A percentile compares a stretch with the other conserved stretches of the same genome.
Evolutionary conservation across 2,113 vertebrate genomes (phyloP).

Genomic region (Hemiprocne comata): DNA sequence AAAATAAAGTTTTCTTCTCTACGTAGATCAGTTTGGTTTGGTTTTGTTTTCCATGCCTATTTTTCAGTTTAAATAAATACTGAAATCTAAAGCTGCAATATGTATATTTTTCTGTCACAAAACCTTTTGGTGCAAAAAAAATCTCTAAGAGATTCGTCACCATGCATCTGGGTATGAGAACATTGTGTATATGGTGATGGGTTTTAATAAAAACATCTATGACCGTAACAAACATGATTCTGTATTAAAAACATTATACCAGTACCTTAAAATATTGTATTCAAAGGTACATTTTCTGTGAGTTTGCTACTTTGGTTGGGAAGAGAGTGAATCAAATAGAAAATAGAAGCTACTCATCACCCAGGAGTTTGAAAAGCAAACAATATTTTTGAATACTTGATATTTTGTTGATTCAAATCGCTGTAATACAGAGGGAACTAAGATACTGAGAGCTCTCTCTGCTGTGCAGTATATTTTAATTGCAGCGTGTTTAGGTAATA

Average conservation of each 20-base stretch:
- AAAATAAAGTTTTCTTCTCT: background rate
- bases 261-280: background rate
- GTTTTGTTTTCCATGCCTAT: background rate
- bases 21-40: background rate
- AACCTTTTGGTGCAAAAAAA: background rate
- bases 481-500: background rate
- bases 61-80: background rate
- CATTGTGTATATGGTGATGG: background rate
- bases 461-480: background rate
- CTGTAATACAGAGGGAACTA: background rate
- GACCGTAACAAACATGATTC: background rate
- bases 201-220: background rate
- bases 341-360: background rate
- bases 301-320: background rate
- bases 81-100: background rate
- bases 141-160: background rate
- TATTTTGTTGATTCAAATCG: background rate
- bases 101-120: background rate
- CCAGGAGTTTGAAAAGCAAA: background rate
- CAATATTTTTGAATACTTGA: background rate
- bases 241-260: background rate
- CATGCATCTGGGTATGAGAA: background rate
- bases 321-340: background rate
- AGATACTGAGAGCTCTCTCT: background rate
- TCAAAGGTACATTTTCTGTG: background rate